Evolutionary conservation across 2,888 invertebrate species (phyloP), one percentile per base, ranked within the genome.

Genomic region (Cataglyphis albicans): DNA sequence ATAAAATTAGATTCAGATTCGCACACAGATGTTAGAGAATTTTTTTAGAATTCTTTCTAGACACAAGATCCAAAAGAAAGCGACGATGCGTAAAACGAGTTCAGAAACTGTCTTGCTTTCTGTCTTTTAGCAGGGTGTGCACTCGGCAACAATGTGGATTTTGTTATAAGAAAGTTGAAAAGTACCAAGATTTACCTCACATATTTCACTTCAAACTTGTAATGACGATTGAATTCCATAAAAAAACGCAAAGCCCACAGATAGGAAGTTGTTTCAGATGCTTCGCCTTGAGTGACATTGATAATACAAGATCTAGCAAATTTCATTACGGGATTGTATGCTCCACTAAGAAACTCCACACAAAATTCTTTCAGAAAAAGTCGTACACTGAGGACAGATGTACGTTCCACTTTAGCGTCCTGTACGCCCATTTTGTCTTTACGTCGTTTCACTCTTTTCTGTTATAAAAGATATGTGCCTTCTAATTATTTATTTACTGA

Each of bases 231-330:
- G 95, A 99, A 99, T 95, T 98, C 98, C 98, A 99, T 99, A 95
- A 99, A 99, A 95, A 99, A 99, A 92, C 97, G 97, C 90, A 99
- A 96, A 9, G 98, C 97, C 98, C 99, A 99, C 86, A 99, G 95
- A 94, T 99, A 98, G 95, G 98, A 99, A 0, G 98, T 98, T 94
- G 99, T 98, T 95, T 99, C 99, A 94, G 98, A 97, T 76, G 96
- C 96, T 93, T 97, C 97, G 0, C 97, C 96, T 52, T 95, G 95
- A 89, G 97, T 96, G 5, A 96, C 96, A 84, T 96, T 95, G 41
- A 96, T 96, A 86, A 97, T 95, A 68, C 96, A 96, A 92, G 98
- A 97, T 95, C 98, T 97, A 15, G 98, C 98, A 94, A 97, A 96
- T 92, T 96, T 96, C 98, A 99, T 99, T 80, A 99, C 95, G 29